Percentiles rank a stretch among this genome's conserved stretches.
phyloP scores from a whole-genome alignment of 2,888 invertebrate genomes.

The Epinotia brunnichana region DNA sequence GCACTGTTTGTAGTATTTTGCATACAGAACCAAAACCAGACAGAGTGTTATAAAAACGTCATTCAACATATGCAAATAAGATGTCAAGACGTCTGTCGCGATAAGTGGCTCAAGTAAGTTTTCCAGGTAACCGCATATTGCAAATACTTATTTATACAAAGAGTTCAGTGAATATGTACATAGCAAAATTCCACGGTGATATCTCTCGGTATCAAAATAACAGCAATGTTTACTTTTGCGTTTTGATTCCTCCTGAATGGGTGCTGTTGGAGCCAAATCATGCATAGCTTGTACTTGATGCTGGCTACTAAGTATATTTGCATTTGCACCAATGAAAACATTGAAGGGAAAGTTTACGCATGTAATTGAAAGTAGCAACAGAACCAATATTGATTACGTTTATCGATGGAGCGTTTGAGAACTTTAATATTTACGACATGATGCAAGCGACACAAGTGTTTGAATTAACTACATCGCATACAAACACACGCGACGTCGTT shows the following conservation, averaged over 20 bases:
- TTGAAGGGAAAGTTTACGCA: slow-evolving; percentile 73
- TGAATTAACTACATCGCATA: slow-evolving; percentile 50
- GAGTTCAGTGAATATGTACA: slow-evolving; percentile 23
- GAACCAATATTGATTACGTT: slow-evolving; percentile 72
- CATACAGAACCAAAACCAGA: not conserved
- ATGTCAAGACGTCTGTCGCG: slow-evolving; percentile 42
- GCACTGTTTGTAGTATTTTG: not conserved
- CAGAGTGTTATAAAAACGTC: slow-evolving; percentile 33
- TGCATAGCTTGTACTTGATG: slow-evolving; percentile 24
- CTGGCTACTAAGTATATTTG: slow-evolving; percentile 35
- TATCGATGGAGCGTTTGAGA: slow-evolving; percentile 59
- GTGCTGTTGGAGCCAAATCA: slow-evolving; percentile 20
- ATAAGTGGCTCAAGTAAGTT: slow-evolving; percentile 46
- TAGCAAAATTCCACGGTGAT: slow-evolving; percentile 13
- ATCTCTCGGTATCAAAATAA: slow-evolving; percentile 6
- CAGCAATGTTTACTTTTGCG: slow-evolving; percentile 21
- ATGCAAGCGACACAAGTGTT: slow-evolving; percentile 58
- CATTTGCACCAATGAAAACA: slow-evolving; percentile 48
- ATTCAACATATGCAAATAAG: slow-evolving; percentile 56
- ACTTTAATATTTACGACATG: slow-evolving; percentile 62
- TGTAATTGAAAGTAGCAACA: slow-evolving; percentile 71
- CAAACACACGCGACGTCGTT: slow-evolving; percentile 59
- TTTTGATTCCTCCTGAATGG: not conserved
- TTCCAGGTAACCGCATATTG: slow-evolving; percentile 46
- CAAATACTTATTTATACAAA: slow-evolving; percentile 47